These are phyloP conservation scores for Dicroscelio sp. DNA, from an alignment of 2,888 invertebrate genomes.

Conservation along the genomic window DNA sequence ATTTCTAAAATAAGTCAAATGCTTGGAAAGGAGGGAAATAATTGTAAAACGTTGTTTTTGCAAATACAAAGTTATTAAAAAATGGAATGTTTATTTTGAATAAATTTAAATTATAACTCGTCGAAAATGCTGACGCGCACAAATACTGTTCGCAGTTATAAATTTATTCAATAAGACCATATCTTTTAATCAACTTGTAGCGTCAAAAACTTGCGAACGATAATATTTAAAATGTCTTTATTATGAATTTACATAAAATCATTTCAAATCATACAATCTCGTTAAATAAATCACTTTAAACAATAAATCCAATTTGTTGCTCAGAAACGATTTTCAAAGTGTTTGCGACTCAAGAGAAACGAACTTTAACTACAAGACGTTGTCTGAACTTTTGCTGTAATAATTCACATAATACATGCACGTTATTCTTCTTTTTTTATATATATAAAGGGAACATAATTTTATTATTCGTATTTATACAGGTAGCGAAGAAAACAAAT, in stretches of 20 bases:
- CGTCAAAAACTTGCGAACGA: not conserved
- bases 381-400: constrained; percentile 27
- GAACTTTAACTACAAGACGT: constrained; percentile 54
- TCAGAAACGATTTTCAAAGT: constrained; percentile 61
- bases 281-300: constrained; percentile 65
- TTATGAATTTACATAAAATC: constrained; percentile 75
- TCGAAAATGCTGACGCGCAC: no score
- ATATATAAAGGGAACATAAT: constrained; percentile 80
- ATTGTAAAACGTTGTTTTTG: no score
- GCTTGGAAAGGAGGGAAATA: no score
- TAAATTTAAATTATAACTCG: no score
- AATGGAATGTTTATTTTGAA: no score
- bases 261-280: constrained; percentile 72
- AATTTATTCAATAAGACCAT: not conserved
- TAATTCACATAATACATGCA: constrained; percentile 76
- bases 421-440: constrained; percentile 55
- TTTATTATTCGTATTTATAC: constrained; percentile 79
- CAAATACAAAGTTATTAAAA: no score
- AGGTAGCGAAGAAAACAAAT: constrained; percentile 76
- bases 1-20: no score
- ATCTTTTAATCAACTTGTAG: not conserved
- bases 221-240: constrained; percentile 74
- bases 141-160: no score
- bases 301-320: constrained; percentile 52
- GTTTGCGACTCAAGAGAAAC: constrained; percentile 40